These are phyloP conservation scores for Macquaria australasica DNA, from an alignment of 2,113 vertebrate species.

Conservation along the genomic window DNA sequence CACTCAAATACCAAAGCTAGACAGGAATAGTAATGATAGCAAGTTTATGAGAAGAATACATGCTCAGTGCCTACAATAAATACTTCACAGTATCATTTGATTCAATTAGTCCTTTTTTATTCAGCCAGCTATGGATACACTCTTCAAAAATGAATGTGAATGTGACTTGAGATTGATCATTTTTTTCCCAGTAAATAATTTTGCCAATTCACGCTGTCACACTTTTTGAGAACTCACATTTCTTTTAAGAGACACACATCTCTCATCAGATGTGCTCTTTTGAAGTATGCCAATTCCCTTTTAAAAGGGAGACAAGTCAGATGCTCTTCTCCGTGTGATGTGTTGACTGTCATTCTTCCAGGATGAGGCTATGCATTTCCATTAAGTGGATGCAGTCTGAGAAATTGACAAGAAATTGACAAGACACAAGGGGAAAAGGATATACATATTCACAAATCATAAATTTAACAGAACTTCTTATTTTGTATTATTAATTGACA, in stretches of 20 bases:
- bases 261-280: constrained; percentile 47
- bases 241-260: constrained; percentile 38
- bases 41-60: constrained; percentile 27
- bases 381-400: background rate
- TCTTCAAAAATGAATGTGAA: constrained; percentile 7
- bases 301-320: background rate
- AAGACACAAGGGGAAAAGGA: background rate
- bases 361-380: background rate
- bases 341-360: constrained; percentile 8
- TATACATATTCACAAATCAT: background rate
- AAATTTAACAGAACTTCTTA: constrained; percentile 26
- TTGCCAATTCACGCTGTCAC: constrained; percentile 54
- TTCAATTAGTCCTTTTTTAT: constrained; percentile 26
- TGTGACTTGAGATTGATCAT: background rate
- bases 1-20: constrained; percentile 20
- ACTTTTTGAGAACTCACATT: constrained; percentile 35
- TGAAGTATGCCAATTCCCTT: constrained; percentile 27
- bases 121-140: background rate
- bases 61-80: background rate
- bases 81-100: constrained; percentile 15
- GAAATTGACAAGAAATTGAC: constrained; percentile 16
- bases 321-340: background rate
- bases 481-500: constrained; percentile 41
- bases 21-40: constrained; percentile 22
- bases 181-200: constrained; percentile 20